Base-by-base conservation (phyloP, 37 sponge, comb jelly and placozoan species). In the Crambe crambe region DNA sequence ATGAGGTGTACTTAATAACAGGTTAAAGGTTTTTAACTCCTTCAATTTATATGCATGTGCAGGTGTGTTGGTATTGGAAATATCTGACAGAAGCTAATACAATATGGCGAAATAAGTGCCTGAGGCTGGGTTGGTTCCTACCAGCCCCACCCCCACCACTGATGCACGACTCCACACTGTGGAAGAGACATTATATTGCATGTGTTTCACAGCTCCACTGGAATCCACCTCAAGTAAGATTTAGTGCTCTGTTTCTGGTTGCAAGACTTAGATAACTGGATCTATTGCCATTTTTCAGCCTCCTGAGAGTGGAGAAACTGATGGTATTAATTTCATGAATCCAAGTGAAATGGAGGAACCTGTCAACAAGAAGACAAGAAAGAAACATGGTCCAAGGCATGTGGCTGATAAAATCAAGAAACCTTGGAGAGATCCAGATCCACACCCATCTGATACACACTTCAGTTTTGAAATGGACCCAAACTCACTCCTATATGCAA, bases 61-160 rank as follows among this genome's bases (percentile, higher is more conserved):
- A 89, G 90, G 85, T 84, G 21, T 84, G 81, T 56, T 89, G 90
- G 90, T 89, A 84, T 51, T 89, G 90, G 90, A 79, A 84, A 26
- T 74, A 80, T 32, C 72, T 89, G 29, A 65, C 81, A 47, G 80
- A 84, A 30, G 47, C 78, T 32, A 84, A 89, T 38, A 20, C 15
- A 37, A 25, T 89, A 8, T 89, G 90, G 90, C 54, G 80, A 58
- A 20, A 27, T 3, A 84, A 84, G 65, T 89, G 90, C 56, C 62
- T 79, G 64, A 68, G 56, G 56, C 57, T 73, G 1, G 81, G 85
- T 21, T 89, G 90, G 90, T 80, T 80, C 40, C 80, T 86, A 3
- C 87, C 87, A n/a, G 22, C 37, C 22, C 84, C 84, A 35, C 72
- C 78, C 21, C 72, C 34, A 58, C 30, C 76, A 17, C 58, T 17